phyloP scores from a whole-genome alignment of 2,113 vertebrate genomes.

The Macroglossus sobrinus region DNA sequence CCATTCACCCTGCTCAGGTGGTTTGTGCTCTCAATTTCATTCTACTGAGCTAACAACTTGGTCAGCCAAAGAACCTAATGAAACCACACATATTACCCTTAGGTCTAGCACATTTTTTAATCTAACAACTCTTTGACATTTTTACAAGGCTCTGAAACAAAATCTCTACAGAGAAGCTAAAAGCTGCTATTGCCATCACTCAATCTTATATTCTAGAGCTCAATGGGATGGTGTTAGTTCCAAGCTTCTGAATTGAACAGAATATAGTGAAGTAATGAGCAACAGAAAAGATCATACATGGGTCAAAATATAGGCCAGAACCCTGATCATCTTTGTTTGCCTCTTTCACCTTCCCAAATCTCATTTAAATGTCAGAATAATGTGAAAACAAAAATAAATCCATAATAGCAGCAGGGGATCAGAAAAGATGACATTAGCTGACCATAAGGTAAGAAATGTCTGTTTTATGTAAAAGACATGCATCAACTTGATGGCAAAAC shows the following conservation, averaged over 20 bases:
- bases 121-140: background rate
- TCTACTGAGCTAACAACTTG: background rate
- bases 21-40: background rate
- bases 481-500: background rate
- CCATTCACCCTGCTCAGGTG: accelerated
- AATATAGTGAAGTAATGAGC: background rate
- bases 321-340: background rate
- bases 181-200: background rate
- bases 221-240: background rate
- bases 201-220: background rate
- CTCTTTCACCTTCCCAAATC: background rate
- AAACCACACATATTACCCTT: background rate
- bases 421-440: background rate
- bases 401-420: background rate
- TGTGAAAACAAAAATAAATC: background rate
- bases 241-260: background rate
- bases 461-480: background rate
- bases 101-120: background rate
- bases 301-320: background rate
- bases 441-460: background rate
- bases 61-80: background rate
- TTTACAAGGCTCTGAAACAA: background rate
- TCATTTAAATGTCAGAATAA: background rate
- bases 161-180: background rate
- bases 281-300: background rate